Percentiles rank a stretch among this genome's conserved stretches.
phyloP scores from a whole-genome alignment of 2,797 vertebrate genomes.

The Arnoldichthys spilopterus region DNA sequence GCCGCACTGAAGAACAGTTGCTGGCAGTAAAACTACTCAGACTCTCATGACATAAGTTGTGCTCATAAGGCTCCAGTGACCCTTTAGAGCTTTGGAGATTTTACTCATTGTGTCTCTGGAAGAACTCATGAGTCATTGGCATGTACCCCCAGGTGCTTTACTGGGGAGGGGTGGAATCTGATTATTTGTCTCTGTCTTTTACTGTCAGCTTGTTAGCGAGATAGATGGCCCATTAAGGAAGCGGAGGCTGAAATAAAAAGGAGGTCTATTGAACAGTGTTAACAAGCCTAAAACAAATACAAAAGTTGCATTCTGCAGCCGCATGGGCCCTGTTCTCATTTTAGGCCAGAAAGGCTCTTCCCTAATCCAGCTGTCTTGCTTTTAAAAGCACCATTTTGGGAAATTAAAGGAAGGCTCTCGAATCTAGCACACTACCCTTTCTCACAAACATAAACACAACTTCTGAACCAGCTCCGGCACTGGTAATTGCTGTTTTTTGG shows the following conservation, averaged over 20 bases:
- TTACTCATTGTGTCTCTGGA: constrained; percentile 26
- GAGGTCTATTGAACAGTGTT: constrained; percentile 40
- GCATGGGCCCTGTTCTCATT: constrained; percentile 31
- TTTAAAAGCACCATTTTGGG: constrained; percentile 46
- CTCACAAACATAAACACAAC: constrained; percentile 4
- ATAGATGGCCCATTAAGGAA: constrained; percentile 51
- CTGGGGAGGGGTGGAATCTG: constrained; percentile 21
- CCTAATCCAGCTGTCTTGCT: constrained; percentile 53
- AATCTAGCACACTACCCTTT: constrained; percentile 10
- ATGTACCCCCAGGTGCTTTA: constrained; percentile 38
- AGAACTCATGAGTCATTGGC: constrained; percentile 43
- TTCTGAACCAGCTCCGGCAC: background rate
- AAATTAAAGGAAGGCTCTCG: constrained; percentile 26
- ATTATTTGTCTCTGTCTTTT: constrained; percentile 51
- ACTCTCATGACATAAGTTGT: constrained; percentile 21
- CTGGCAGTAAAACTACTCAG: constrained; percentile 43
- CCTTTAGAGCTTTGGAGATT: constrained; percentile 47
- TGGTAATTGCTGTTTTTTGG: constrained; percentile 12
- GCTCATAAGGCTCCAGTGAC: constrained; percentile 44
- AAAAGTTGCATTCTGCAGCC: constrained; percentile 45
- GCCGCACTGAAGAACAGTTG: constrained; percentile 24
- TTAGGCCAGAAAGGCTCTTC: constrained; percentile 48
- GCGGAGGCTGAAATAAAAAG: constrained; percentile 34
- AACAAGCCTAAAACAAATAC: constrained; percentile 50
- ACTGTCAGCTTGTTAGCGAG: constrained; percentile 51